Conservation (phyloP, 2,888 invertebrate species). For the Dromius quadrimaculatus region DNA sequence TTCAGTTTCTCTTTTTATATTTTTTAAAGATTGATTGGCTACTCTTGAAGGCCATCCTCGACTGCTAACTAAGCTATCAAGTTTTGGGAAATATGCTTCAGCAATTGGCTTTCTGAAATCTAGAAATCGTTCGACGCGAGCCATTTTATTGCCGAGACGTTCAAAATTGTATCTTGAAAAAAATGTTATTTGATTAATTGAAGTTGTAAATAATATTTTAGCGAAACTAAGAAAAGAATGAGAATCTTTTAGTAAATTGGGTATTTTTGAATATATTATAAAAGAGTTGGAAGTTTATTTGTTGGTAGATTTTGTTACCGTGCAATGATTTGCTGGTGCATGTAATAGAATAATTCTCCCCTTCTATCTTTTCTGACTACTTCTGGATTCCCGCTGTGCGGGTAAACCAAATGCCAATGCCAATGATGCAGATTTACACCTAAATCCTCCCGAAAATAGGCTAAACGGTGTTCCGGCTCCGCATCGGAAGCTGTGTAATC, state of each 20-base stretch:
- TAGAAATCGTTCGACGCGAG: slow-evolving; percentile 72
- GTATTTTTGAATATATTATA: too few species aligned
- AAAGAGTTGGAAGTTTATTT: too few species aligned
- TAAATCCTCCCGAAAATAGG: slow-evolving; percentile 88
- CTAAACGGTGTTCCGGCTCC: slow-evolving; percentile 83
- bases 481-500: slow-evolving; percentile 81
- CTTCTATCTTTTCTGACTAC: slow-evolving; percentile 82
- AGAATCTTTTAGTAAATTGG: too few species aligned
- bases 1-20: slow-evolving; percentile 76
- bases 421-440: slow-evolving; percentile 91
- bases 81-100: slow-evolving; percentile 85
- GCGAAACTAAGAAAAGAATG: too few species aligned
- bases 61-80: slow-evolving; percentile 80
- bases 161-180: slow-evolving; percentile 77
- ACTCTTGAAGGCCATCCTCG: slow-evolving; percentile 80
- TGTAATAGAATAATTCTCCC: slow-evolving; percentile 85
- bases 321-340: slow-evolving; percentile 78
- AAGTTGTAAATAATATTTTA: too few species aligned
- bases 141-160: slow-evolving; percentile 77
- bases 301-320: slow-evolving; percentile 62
- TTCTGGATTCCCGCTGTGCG: slow-evolving; percentile 73
- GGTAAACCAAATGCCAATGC: slow-evolving; percentile 93
- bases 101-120: slow-evolving; percentile 76
- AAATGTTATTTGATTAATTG: too few species aligned
- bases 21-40: slow-evolving; percentile 68